Evolutionary conservation across 37 sponge, comb jelly and placozoan species (phyloP).

Genomic region (Axinella damicornis): DNA sequence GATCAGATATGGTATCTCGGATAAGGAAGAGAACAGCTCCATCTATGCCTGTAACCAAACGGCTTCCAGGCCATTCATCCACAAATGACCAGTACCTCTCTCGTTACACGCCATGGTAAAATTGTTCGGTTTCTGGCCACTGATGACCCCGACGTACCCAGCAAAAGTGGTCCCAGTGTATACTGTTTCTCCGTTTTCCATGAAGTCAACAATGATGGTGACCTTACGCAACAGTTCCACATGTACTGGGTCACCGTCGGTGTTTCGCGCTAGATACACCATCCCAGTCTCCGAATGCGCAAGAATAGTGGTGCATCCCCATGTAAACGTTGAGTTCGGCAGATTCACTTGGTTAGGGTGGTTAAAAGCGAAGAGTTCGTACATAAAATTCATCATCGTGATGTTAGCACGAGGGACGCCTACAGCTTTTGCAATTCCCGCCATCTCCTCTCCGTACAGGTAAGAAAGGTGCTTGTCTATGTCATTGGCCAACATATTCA

Average conservation of each 20-base stretch:
- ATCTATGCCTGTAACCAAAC: conserved; percentile 36
- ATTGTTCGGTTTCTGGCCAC: conserved; percentile 65
- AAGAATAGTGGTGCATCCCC: conserved; percentile 88
- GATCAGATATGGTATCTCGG: conserved; percentile 49
- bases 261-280: conserved; percentile 84
- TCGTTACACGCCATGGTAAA: conserved; percentile 81
- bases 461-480: conserved; percentile 69
- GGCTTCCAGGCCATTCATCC: conserved; percentile 66
- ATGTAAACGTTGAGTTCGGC: neutral
- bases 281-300: conserved; percentile 63
- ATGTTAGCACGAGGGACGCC: conserved; percentile 4
- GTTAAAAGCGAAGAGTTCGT: conserved; percentile 71
- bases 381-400: conserved; percentile 60
- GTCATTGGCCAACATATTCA: conserved; percentile 14
- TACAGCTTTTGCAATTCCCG: conserved; percentile 39
- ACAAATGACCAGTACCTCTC: conserved; percentile 62
- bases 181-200: conserved; percentile 62
- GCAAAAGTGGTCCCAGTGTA: conserved; percentile 81
- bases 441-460: conserved; percentile 69
- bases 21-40: conserved; percentile 34
- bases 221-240: conserved; percentile 48
- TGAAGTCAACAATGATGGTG: conserved; percentile 77
- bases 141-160: conserved; percentile 83
- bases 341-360: no score
- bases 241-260: conserved; percentile 82